These are phyloP conservation scores for Scaptomyza polygonia DNA, from an alignment of 2,888 invertebrate species.

Conservation along the genomic window DNA sequence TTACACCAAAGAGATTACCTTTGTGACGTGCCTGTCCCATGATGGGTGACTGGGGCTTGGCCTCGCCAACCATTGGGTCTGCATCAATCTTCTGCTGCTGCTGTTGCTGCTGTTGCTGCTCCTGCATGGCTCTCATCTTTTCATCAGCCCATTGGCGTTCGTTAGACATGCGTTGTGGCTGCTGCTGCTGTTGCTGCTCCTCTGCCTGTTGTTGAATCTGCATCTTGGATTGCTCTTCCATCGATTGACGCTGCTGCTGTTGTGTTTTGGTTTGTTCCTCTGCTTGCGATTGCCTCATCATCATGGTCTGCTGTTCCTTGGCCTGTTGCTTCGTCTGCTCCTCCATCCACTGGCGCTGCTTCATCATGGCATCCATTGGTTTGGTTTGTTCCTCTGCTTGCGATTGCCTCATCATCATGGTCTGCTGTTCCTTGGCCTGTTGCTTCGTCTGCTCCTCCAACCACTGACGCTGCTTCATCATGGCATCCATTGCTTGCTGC, in stretches of 20 bases:
- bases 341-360: constrained; percentile 23
- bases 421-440: constrained; percentile 21
- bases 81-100: constrained; percentile 1
- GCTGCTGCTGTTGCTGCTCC: constrained; percentile 28
- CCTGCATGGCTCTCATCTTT: constrained; percentile 29
- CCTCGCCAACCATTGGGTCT: constrained; percentile 44
- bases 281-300: constrained; percentile 9
- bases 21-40: constrained; percentile 67
- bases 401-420: constrained; percentile 19
- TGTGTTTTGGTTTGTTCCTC: constrained; percentile 13
- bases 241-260: constrained; percentile 4
- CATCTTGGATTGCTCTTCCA: constrained; percentile 1
- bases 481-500: constrained; percentile 3
- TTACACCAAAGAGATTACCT: constrained; percentile 82
- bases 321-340: constrained; percentile 13
- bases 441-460: constrained; percentile 18
- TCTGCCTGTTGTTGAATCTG: constrained; percentile 11
- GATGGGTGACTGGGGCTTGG: constrained; percentile 72
- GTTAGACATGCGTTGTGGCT: constrained; percentile 21
- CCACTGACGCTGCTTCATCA: constrained; percentile 16
- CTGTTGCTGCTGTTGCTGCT: constrained; percentile 13
- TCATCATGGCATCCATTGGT: constrained; percentile 3
- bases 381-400: constrained; percentile 10
- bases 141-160: constrained; percentile 40
- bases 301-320: constrained; percentile 26